Base-by-base conservation (phyloP, 2,888 invertebrate genomes). In the Prenolepis imparis region DNA sequence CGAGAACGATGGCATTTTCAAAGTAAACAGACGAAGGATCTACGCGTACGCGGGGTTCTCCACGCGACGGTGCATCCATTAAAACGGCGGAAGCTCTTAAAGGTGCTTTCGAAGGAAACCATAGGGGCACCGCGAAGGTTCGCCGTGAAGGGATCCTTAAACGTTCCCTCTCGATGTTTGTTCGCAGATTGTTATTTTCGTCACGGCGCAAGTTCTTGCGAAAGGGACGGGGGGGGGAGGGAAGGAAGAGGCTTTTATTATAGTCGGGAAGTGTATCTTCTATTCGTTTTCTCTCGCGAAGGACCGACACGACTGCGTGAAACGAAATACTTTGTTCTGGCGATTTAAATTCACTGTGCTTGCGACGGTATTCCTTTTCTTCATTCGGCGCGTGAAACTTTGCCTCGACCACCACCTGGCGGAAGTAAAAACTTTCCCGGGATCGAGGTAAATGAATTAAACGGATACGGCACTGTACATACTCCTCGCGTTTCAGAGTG, bases 361-460 rank as follows among this genome's bases (percentile, higher is more conserved):
- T 28, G 21, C 59, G 44, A 70, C 70, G 70, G 32, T 77, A 39
- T 67, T 55, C 55, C 66, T 67, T 55, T 70, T 59, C 78, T 70
- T 80, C 70, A 80, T 80, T 80, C 70, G 70, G 70, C 78, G 59
- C 44, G 48, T n/a, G 36, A 18, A 80, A 80, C 70, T 80, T 80
- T 21, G 48, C 28, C 28, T 9, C 67, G 48, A 32, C 39, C 52
- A 52, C 48, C 32, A 63, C 59, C 59, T n/a, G 44, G 59, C 70
- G 48, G 48, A 12, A 70, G 70, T 80, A 70, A 68, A 52, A 80
- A 80, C 70, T 70, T 68, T 8, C 59, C 12, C 78, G 68, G 24
- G 44, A 80, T 78, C 70, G n/a, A 18, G 59, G 59, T 80, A 80
- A 80, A 80, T 80, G 70, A 80, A 80, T 80, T 80, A 80, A 80